A percentile compares a stretch with the other conserved stretches of the same genome.
phyloP scores from a whole-genome alignment of 2,113 vertebrate genomes.

The Mustela lutreola region DNA sequence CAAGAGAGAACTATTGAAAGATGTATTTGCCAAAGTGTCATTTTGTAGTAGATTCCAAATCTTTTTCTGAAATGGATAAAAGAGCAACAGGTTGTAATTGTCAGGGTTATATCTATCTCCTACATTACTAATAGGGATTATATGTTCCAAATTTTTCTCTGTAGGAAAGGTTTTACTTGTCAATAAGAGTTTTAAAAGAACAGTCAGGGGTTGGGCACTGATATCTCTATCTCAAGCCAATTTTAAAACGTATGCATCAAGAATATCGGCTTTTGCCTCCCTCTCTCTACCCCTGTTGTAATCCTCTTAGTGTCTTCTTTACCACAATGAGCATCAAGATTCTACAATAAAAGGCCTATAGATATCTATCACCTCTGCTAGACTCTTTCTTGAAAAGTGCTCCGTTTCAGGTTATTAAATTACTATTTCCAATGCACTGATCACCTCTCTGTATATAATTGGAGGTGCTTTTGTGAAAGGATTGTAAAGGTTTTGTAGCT shows the following conservation, averaged over 20 bases:
- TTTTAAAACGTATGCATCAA: slow-evolving; percentile 77
- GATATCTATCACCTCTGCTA: slow-evolving; percentile 64
- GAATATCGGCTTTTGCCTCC: slow-evolving; percentile 78
- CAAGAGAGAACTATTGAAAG: slow-evolving; percentile 44
- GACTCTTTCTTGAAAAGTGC: slow-evolving; percentile 73
- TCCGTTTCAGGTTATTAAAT: slow-evolving; percentile 57
- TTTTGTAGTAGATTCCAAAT: slow-evolving; percentile 64
- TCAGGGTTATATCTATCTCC: slow-evolving; percentile 80
- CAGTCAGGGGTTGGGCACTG: slow-evolving; percentile 85
- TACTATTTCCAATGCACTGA: background rate
- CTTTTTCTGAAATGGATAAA: slow-evolving; percentile 81
- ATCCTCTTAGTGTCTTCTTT: slow-evolving; percentile 87
- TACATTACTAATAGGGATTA: slow-evolving; percentile 84
- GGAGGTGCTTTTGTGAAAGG: slow-evolving; percentile 40
- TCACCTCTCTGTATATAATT: slow-evolving; percentile 26
- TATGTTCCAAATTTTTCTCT: slow-evolving; percentile 84
- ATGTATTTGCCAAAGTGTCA: slow-evolving; percentile 54
- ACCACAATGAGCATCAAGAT: slow-evolving; percentile 76
- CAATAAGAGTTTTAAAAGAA: slow-evolving; percentile 86
- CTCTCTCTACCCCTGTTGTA: slow-evolving; percentile 69
- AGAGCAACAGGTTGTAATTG: slow-evolving; percentile 88
- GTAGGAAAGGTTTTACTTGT: slow-evolving; percentile 86
- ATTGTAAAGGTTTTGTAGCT: slow-evolving; percentile 60
- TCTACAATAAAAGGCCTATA: slow-evolving; percentile 73
- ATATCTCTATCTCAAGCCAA: slow-evolving; percentile 79